Evolutionary conservation across 2,113 vertebrate species (phyloP).

Genomic region (Junco hyemalis): DNA sequence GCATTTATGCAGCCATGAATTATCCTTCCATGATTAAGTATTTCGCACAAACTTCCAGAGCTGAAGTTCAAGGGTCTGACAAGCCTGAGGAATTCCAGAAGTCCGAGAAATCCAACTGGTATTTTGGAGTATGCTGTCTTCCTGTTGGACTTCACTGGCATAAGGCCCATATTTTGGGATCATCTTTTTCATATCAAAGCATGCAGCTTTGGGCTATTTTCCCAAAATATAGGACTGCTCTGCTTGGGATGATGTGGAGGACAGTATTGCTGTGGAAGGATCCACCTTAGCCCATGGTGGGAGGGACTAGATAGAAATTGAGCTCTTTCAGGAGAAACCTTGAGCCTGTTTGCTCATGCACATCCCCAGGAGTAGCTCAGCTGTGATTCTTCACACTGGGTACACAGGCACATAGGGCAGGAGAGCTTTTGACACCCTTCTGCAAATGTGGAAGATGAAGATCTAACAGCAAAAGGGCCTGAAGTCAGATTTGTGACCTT

Average conservation of each 20-base stretch:
- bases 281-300: neutral
- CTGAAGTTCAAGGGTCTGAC: neutral
- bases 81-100: neutral
- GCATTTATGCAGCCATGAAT: neutral
- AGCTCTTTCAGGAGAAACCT: neutral
- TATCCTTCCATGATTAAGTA: neutral
- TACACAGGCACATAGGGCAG: neutral
- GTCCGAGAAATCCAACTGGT: neutral
- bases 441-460: neutral
- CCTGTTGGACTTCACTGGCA: neutral
- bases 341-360: neutral
- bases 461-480: neutral
- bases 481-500: neutral
- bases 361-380: neutral
- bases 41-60: neutral
- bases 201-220: neutral
- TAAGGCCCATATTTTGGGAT: neutral
- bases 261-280: neutral
- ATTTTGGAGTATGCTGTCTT: neutral
- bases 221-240: neutral
- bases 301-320: neutral
- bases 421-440: neutral
- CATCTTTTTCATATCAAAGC: neutral
- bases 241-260: neutral
- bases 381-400: neutral